Evolutionary conservation across 2,888 invertebrate species (phyloP).

Genomic region (Pycnomerus fuliginosus): DNA sequence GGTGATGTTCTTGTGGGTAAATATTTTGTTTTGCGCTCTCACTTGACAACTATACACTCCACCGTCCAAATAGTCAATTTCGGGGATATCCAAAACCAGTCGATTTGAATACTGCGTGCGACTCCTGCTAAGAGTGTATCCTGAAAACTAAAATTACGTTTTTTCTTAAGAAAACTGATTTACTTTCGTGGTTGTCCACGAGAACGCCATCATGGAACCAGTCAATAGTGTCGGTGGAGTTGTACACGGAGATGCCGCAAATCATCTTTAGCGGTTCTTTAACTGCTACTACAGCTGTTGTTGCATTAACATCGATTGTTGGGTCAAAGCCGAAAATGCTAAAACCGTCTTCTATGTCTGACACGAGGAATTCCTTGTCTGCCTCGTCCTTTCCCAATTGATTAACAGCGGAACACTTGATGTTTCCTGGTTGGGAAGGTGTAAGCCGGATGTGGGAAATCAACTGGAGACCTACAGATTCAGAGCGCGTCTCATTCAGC

Average conservation of each 20-base stretch:
- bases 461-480: slow-evolving; percentile 28
- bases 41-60: slow-evolving; percentile 36
- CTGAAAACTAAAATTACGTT: slow-evolving; percentile 7
- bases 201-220: slow-evolving; percentile 50
- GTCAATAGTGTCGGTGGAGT: slow-evolving; percentile 53
- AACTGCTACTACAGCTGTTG: slow-evolving; percentile 48
- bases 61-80: slow-evolving; percentile 24
- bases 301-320: slow-evolving; percentile 41
- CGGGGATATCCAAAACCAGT: slow-evolving; percentile 27
- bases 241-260: slow-evolving; percentile 61
- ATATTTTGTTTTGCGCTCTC: slow-evolving; percentile 6
- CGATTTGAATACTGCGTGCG: slow-evolving; percentile 33
- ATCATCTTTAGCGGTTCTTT: slow-evolving; percentile 59
- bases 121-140: slow-evolving; percentile 23
- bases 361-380: slow-evolving; percentile 30
- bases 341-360: slow-evolving; percentile 55
- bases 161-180: background rate
- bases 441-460: slow-evolving; percentile 49
- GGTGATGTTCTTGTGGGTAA: slow-evolving; percentile 16
- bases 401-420: slow-evolving; percentile 54
- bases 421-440: slow-evolving; percentile 50
- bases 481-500: slow-evolving; percentile 19
- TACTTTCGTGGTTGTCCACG: slow-evolving; percentile 15
- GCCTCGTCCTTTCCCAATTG: slow-evolving; percentile 39
- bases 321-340: slow-evolving; percentile 51